Evolutionary conservation across 1,140 invertebrate species (phyloP).

Genomic region (Drosophila parabipectinata): DNA sequence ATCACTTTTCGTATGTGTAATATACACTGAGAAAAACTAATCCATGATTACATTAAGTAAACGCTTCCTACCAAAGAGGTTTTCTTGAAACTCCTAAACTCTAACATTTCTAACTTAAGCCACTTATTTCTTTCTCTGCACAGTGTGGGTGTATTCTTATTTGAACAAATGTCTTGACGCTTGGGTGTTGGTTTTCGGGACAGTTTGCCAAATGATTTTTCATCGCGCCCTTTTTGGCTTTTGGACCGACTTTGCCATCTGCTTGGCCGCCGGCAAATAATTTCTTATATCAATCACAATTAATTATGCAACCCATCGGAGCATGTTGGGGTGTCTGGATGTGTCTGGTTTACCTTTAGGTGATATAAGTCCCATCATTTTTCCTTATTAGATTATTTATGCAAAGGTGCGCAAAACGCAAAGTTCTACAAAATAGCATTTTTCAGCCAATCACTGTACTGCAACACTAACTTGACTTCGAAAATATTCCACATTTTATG

Average conservation of each 20-base stretch:
- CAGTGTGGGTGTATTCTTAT: not conserved
- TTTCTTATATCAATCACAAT: conserved; percentile 82
- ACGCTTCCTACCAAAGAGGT: too few relatives aligned
- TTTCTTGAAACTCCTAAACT: too few relatives aligned
- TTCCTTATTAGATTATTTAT: conserved; percentile 74
- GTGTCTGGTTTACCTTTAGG: conserved; percentile 38
- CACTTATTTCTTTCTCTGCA: not conserved
- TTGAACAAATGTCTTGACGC: conserved; percentile 20
- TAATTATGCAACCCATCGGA: conserved; percentile 60
- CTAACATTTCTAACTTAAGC: too few relatives aligned
- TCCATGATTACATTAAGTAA: too few relatives aligned
- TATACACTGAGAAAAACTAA: not conserved
- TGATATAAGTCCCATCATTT: conserved; percentile 60
- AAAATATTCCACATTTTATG: not conserved
- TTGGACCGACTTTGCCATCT: conserved; percentile 47
- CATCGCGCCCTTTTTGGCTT: conserved; percentile 66
- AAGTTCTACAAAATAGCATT: conserved; percentile 44
- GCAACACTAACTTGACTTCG: not conserved
- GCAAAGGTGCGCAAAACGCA: conserved; percentile 44
- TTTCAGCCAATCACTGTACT: conserved; percentile 36
- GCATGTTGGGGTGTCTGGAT: conserved; percentile 10
- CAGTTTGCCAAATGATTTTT: conserved; percentile 79
- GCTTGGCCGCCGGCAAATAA: conserved; percentile 68
- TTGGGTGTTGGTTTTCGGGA: conserved; percentile 51
- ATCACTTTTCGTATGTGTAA: conserved; percentile 34